phyloP scores from a whole-genome alignment of 2,888 invertebrate genomes.

The Callyntrura sp. region DNA sequence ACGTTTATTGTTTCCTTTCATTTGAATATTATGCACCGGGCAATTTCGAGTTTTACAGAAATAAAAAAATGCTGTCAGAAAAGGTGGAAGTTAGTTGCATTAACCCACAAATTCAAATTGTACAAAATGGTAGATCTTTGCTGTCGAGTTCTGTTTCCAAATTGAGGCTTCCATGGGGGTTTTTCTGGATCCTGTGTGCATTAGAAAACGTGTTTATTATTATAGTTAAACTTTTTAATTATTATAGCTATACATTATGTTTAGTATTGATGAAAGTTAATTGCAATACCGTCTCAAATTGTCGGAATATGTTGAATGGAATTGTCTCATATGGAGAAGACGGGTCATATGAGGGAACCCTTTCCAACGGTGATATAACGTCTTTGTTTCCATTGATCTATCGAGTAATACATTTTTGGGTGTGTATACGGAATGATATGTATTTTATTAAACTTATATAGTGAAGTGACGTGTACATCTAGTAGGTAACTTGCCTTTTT shows the following conservation, averaged over 20 bases:
- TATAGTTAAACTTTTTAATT: not conserved
- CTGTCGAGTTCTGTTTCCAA: constrained; percentile 80
- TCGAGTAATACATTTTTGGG: not conserved
- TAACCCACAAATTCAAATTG: constrained; percentile 80
- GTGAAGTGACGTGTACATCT: no score
- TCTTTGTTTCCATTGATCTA: constrained; percentile 83
- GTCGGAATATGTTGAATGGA: constrained; percentile 69
- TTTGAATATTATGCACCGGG: not conserved
- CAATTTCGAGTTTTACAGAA: not conserved
- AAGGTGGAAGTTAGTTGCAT: constrained; percentile 82
- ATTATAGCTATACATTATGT: no score
- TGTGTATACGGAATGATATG: no score
- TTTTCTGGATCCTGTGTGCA: constrained; percentile 76
- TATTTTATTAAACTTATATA: no score
- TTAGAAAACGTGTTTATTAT: constrained; percentile 4
- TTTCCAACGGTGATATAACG: constrained; percentile 80
- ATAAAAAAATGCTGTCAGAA: constrained; percentile 53
- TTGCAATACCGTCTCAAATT: constrained; percentile 34
- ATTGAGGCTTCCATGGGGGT: constrained; percentile 80
- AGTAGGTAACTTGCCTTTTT: constrained; percentile 42
- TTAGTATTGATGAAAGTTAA: no score
- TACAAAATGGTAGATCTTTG: constrained; percentile 79
- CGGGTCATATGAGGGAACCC: constrained; percentile 78
- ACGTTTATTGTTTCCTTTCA: not conserved
- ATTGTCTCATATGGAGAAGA: constrained; percentile 75